Evolutionary conservation across 2,797 vertebrate genomes (phyloP).

Genomic region (Catamblyrhynchus diadema): DNA sequence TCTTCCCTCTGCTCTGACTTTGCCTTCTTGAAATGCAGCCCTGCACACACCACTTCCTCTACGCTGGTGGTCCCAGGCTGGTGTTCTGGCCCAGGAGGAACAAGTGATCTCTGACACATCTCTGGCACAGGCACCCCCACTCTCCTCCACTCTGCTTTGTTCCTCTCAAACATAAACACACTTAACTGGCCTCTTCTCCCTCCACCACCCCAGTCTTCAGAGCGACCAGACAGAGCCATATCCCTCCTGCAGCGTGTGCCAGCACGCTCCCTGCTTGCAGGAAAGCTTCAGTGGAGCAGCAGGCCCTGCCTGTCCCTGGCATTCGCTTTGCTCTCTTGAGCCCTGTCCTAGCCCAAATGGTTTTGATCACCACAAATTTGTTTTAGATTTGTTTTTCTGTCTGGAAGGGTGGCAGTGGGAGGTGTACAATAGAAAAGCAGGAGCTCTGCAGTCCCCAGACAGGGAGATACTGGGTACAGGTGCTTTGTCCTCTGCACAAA

Average conservation of each 20-base stretch:
- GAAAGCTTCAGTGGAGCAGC: background rate
- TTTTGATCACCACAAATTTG: background rate
- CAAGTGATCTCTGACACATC: constrained; percentile 52
- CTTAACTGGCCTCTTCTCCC: constrained; percentile 47
- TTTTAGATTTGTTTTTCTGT: background rate
- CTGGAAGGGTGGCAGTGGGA: background rate
- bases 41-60: background rate
- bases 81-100: constrained; percentile 28
- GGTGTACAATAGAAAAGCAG: rapidly evolving
- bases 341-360: rapidly evolving
- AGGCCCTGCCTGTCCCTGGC: background rate
- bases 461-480: rapidly evolving
- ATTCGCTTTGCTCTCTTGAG: background rate
- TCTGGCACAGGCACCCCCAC: constrained; percentile 30
- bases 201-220: background rate
- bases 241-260: constrained; percentile 21
- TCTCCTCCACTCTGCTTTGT: constrained; percentile 34
- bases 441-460: background rate
- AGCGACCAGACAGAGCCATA: background rate
- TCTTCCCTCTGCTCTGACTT: background rate
- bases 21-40: background rate
- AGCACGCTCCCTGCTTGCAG: background rate
- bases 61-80: constrained; percentile 52
- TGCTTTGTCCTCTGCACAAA: background rate
- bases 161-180: constrained; percentile 65